Base-by-base conservation (phyloP, 2,113 vertebrate species). In the Zapornia atra region DNA sequence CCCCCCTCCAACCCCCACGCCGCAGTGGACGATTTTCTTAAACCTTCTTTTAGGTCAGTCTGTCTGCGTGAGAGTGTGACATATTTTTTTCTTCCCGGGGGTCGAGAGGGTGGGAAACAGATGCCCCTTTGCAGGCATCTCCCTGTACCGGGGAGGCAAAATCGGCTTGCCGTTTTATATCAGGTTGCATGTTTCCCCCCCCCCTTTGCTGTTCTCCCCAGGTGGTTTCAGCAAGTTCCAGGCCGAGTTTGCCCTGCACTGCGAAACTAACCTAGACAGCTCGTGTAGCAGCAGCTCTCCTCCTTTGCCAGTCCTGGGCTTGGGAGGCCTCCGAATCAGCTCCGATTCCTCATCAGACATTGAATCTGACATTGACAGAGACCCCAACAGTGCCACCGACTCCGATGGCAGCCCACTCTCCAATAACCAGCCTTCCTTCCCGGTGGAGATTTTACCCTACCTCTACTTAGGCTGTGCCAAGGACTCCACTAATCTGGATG, bases 401-500 rank as follows among this genome's bases (percentile, higher is more conserved):
- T 99, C 98, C 0, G 99, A 99, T 61, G 99, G 99, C 96, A 99
- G 99, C 92, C 99, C 99, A 19, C 97, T 99, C 86, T 99, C 99
- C 97, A 99, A 99, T 97, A 99, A 98, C 88, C 99, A 99, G 96
- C 98, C 99, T 94, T 99, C 98, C 85, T 99, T 99, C 96, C 99
- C 99, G 0, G 99, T 99, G 97, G 99, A 99, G 98, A 99, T 99
- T 97, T 97, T 99, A 95, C 99, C 99, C 66, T 98, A 99, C 93
- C 98, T 99, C 50, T 99, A 99, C 97, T 98, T 99, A 96, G 99
- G 99, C 96, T 99, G 99, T 96, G 99, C 99, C 95, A 99, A 99
- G 97, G 99, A 99, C 97, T 99, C 99, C 93, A 99, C 99, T 68
- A 99, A 99, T 90, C 97, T 99, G 98, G 99, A 99, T 96, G 98